Conservation (phyloP, 2,888 invertebrate species). For the Thumatha senex region DNA sequence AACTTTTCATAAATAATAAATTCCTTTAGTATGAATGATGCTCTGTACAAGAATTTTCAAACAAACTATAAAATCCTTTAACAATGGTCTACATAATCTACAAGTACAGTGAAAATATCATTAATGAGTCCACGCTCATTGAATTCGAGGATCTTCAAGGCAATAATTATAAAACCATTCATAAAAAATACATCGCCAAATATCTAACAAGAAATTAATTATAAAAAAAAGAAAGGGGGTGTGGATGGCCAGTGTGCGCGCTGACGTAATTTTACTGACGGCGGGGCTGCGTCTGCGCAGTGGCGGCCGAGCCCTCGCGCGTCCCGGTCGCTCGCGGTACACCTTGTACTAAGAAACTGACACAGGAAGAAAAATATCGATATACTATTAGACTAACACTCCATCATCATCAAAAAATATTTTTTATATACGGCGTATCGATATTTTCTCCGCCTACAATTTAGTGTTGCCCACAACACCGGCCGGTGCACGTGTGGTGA, state of each 20-base stretch:
- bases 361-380: constrained; percentile 31
- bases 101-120: neutral
- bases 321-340: constrained; percentile 52
- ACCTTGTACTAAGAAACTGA: constrained; percentile 32
- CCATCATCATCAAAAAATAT: constrained; percentile 6
- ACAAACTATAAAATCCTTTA: neutral
- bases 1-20: neutral
- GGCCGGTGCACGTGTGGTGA: constrained; percentile 65
- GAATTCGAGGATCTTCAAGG: constrained; percentile 12
- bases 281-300: constrained; percentile 63
- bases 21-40: neutral
- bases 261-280: constrained; percentile 73
- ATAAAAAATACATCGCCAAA: constrained; percentile 61
- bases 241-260: constrained; percentile 60
- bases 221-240: constrained; percentile 79
- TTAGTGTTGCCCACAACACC: constrained; percentile 38
- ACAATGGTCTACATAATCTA: neutral
- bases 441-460: constrained; percentile 32
- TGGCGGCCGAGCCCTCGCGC: constrained; percentile 67
- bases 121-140: neutral
- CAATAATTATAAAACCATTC: constrained; percentile 16
- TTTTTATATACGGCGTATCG: constrained; percentile 31
- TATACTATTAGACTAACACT: constrained; percentile 22
- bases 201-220: constrained; percentile 79
- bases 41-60: neutral